Conservation (phyloP, 2,888 invertebrate genomes). For the Drosophila anomalata region DNA sequence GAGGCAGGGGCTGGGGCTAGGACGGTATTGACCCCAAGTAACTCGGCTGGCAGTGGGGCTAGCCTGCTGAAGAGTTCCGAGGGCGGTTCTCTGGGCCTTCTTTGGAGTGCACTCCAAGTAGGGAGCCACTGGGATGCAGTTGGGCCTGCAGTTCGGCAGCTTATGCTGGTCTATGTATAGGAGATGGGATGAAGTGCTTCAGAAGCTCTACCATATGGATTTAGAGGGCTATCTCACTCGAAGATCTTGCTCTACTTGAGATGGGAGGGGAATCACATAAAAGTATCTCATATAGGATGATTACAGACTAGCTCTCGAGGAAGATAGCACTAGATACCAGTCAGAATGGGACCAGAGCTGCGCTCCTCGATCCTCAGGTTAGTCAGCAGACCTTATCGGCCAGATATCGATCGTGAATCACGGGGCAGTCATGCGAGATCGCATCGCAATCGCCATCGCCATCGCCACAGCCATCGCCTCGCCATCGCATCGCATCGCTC, state of each 20-base stretch:
- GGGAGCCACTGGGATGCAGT: background rate
- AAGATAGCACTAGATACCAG: too few species aligned
- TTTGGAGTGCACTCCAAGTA: background rate
- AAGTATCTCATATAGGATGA: too few species aligned
- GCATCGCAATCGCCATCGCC: background rate
- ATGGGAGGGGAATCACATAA: too few species aligned
- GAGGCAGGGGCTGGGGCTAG: background rate
- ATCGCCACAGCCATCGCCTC: background rate
- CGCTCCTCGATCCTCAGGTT: background rate
- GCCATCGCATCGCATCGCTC: background rate
- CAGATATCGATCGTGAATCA: conserved; percentile 34
- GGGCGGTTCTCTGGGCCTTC: background rate
- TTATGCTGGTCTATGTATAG: too few species aligned
- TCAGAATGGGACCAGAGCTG: too few species aligned
- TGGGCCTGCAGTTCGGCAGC: background rate
- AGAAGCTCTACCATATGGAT: too few species aligned
- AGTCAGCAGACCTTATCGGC: conserved; percentile 10
- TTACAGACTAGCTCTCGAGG: too few species aligned
- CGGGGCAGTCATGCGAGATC: conserved; percentile 13
- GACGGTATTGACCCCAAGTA: conserved; percentile 37
- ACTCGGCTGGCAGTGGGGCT: conserved; percentile 25
- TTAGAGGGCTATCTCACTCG: too few species aligned
- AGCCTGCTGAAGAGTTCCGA: conserved; percentile 5
- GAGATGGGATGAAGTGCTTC: too few species aligned
- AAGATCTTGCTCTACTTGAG: too few species aligned